A percentile compares a stretch with the other conserved stretches of the same genome.
Conservation (phyloP, 2,888 invertebrate genomes). For the Epinotia brunnichana region DNA sequence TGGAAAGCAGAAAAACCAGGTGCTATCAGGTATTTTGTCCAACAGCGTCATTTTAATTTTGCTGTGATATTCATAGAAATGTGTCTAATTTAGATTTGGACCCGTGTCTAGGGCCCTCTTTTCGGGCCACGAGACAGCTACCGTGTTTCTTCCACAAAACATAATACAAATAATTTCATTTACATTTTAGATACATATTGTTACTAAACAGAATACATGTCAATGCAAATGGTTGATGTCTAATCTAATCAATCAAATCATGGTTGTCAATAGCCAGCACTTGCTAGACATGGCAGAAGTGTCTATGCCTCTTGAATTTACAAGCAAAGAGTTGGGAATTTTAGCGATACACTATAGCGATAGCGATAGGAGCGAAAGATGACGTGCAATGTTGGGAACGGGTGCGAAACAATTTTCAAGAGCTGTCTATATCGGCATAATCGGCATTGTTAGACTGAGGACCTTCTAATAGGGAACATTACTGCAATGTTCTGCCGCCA, state of each 20-base stretch:
- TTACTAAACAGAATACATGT: neutral
- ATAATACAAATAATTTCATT: slow-evolving; percentile 4
- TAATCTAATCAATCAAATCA: neutral
- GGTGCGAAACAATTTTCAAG: too few species aligned
- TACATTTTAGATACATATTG: neutral
- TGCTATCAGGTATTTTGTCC: slow-evolving; percentile 14
- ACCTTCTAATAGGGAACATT: too few species aligned
- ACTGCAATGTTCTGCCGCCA: too few species aligned
- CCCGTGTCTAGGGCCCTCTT: neutral
- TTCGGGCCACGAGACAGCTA: neutral
- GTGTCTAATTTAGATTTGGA: neutral
- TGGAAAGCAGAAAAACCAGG: slow-evolving; percentile 19
- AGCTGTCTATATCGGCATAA: too few species aligned
- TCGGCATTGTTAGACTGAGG: too few species aligned
- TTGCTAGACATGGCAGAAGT: neutral
- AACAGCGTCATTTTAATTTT: neutral
- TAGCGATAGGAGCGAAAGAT: too few species aligned
- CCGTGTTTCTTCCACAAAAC: neutral
- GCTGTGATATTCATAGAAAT: too few species aligned
- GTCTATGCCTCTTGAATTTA: neutral
- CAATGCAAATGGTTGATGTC: slow-evolving; percentile 1
- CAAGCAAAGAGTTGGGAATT: neutral
- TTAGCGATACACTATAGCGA: too few species aligned
- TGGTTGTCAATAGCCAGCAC: neutral
- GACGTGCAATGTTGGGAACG: too few species aligned